Conservation (phyloP, 2,113 vertebrate species). For the Xyrauchen texanus region DNA sequence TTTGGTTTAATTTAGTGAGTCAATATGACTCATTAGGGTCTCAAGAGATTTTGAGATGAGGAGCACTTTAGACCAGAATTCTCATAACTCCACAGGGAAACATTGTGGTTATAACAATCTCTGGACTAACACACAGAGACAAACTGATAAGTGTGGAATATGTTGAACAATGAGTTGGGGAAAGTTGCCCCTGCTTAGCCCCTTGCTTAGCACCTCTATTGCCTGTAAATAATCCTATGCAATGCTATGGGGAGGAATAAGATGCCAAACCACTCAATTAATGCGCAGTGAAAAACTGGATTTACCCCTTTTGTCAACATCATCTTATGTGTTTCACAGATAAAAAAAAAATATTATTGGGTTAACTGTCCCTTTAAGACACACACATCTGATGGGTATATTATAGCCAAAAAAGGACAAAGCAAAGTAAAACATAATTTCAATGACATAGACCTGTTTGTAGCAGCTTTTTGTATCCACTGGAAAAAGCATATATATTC, state of each 20-base stretch:
- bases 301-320: too few relatives aligned
- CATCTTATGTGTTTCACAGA: too few relatives aligned
- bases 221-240: neutral
- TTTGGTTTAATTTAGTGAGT: slow-evolving; percentile 18
- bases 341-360: too few relatives aligned
- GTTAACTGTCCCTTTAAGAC: too few relatives aligned
- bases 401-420: too few relatives aligned
- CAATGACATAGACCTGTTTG: too few relatives aligned
- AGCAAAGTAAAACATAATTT: too few relatives aligned
- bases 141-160: neutral
- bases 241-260: slow-evolving; percentile 18
- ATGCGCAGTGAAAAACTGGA: slow-evolving; percentile 6
- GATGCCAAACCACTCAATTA: slow-evolving; percentile 18
- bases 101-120: neutral
- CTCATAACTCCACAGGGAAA: neutral
- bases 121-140: slow-evolving; percentile 1
- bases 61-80: too few relatives aligned
- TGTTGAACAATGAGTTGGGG: neutral
- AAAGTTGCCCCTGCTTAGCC: slow-evolving; percentile 20
- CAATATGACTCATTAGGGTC: slow-evolving; percentile 34
- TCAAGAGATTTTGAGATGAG: neutral
- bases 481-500: neutral
- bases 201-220: neutral
- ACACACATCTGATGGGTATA: too few relatives aligned
- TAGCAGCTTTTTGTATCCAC: too few relatives aligned